Evolutionary conservation across 1,140 invertebrate species (phyloP).

Genomic region (Calephelis virginiensis): DNA sequence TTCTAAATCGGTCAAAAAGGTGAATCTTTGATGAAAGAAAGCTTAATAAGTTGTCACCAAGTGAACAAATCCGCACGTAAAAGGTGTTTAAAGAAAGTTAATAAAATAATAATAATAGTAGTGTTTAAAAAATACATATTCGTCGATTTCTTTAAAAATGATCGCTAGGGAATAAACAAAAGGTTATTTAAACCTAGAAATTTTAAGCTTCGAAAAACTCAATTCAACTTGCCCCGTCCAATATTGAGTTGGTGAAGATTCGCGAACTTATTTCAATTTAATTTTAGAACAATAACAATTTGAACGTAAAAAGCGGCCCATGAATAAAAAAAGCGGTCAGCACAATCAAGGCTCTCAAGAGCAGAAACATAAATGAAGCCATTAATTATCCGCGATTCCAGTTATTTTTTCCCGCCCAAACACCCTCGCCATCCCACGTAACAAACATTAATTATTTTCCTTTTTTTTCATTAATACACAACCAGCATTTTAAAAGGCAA

Average conservation of each 20-base stretch:
- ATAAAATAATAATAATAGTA: too few relatives aligned
- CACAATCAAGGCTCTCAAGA: constrained; percentile 72
- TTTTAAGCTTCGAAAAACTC: constrained; percentile 7
- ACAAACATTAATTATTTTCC: constrained; percentile 23
- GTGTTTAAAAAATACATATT: too few relatives aligned
- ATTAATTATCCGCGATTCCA: constrained; percentile 73
- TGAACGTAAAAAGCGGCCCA: constrained; percentile 43
- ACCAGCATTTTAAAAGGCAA: constrained; percentile 22
- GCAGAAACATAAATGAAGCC: constrained; percentile 76
- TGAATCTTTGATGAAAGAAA: too few relatives aligned
- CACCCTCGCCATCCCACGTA: constrained; percentile 35
- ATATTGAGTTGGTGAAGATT: constrained; percentile 36
- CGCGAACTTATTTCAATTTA: constrained; percentile 59
- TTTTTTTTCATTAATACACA: constrained; percentile 24
- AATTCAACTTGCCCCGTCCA: constrained; percentile 17
- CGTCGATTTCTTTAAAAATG: too few relatives aligned
- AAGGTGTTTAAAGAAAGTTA: too few relatives aligned
- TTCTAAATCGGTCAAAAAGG: too few relatives aligned
- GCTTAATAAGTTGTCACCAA: too few relatives aligned
- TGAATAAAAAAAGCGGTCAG: constrained; percentile 60
- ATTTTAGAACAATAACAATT: constrained; percentile 65
- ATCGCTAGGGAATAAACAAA: neutral
- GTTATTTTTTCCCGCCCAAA: constrained; percentile 57
- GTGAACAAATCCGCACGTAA: too few relatives aligned
- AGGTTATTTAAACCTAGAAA: constrained; percentile 8